These are phyloP conservation scores for Mormoops blainvillei DNA, from an alignment of 2,113 vertebrate species.

Conservation along the genomic window DNA sequence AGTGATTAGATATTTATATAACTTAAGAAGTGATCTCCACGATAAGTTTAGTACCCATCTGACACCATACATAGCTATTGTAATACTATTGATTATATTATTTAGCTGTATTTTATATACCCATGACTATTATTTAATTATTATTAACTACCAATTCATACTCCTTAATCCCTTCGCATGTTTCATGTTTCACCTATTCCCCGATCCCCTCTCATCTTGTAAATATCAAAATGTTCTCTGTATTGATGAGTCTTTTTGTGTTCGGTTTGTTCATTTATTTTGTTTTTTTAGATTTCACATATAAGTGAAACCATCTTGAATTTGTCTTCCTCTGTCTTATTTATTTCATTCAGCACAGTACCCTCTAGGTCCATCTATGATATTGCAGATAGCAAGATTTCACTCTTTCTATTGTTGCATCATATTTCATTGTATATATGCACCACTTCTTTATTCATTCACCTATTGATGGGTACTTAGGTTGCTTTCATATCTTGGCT, in stretches of 20 bases:
- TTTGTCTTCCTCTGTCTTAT: neutral
- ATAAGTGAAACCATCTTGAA: neutral
- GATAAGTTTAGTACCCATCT: neutral
- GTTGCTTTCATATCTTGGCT: neutral
- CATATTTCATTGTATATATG: neutral
- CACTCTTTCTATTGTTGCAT: neutral
- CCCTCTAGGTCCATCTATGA: neutral
- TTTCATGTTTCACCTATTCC: neutral
- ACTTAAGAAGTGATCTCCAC: neutral
- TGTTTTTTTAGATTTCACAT: neutral
- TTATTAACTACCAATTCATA: neutral
- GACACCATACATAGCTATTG: neutral
- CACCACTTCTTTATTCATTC: neutral
- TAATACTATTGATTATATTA: neutral
- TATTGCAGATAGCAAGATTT: neutral
- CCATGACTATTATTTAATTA: neutral
- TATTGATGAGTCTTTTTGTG: neutral
- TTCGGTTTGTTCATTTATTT: neutral
- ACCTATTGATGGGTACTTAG: neutral
- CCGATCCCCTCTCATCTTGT: neutral
- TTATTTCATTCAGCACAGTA: neutral
- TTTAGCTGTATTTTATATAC: neutral
- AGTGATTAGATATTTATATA: neutral
- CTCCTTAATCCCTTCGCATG: neutral
- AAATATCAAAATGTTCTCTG: neutral